These are phyloP conservation scores for Argyresthia albistria DNA, from an alignment of 2,888 invertebrate species.

Conservation along the genomic window DNA sequence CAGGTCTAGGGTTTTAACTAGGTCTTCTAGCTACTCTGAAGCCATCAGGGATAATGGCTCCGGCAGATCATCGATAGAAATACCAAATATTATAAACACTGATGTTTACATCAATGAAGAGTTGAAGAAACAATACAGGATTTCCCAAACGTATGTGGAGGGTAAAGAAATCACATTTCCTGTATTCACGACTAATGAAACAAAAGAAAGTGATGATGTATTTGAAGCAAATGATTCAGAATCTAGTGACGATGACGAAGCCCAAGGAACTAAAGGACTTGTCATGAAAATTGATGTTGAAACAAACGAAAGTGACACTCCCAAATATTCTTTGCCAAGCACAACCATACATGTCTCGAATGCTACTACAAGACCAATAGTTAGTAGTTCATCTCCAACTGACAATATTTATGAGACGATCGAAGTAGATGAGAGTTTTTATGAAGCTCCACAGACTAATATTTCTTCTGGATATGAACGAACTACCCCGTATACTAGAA, in stretches of 20 bases:
- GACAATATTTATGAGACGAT: slow-evolving; percentile 44
- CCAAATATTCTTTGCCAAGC: slow-evolving; percentile 27
- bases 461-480: slow-evolving; percentile 19
- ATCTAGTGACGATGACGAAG: slow-evolving; percentile 42
- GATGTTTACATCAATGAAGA: slow-evolving; percentile 61
- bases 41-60: slow-evolving; percentile 48
- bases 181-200: slow-evolving; percentile 26
- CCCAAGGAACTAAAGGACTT: slow-evolving; percentile 29
- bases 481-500: slow-evolving; percentile 41
- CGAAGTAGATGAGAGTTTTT: slow-evolving; percentile 31
- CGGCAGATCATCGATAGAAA: slow-evolving; percentile 49
- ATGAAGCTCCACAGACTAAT: slow-evolving; percentile 26
- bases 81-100: slow-evolving; percentile 45
- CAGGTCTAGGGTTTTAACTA: slow-evolving; percentile 38
- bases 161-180: slow-evolving; percentile 55
- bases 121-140: slow-evolving; percentile 51
- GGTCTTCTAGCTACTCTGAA: slow-evolving; percentile 58
- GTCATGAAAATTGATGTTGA: slow-evolving; percentile 56
- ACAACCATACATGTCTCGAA: slow-evolving; percentile 33
- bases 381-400: slow-evolving; percentile 22
- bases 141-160: slow-evolving; percentile 59
- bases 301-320: slow-evolving; percentile 19
- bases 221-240: slow-evolving; percentile 29
- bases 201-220: slow-evolving; percentile 17
- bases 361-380: slow-evolving; percentile 34